phyloP scores from a whole-genome alignment of 1,140 invertebrate species.

The Zaprionus lachaisei region DNA sequence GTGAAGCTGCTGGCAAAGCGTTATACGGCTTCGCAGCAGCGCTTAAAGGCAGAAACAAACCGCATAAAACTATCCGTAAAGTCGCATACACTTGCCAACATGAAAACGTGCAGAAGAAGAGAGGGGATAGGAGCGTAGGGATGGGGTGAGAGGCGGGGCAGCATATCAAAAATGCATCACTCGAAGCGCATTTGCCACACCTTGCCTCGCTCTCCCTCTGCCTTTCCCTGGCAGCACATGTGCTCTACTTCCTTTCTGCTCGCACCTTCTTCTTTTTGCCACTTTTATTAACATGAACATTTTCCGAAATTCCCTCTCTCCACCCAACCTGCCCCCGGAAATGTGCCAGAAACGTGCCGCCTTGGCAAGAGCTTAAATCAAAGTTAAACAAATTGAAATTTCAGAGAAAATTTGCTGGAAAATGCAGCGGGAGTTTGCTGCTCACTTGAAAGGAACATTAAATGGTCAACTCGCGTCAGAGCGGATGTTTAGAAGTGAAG shows the following conservation, averaged over 20 bases:
- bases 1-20: background rate
- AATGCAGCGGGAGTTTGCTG: background rate
- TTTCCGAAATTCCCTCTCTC: slow-evolving; percentile 2
- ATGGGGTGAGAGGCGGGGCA: background rate
- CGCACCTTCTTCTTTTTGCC: background rate
- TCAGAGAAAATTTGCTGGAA: slow-evolving; percentile 5
- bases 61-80: background rate
- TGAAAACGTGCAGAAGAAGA: background rate
- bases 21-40: background rate
- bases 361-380: slow-evolving; percentile 1
- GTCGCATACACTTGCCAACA: background rate
- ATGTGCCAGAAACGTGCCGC: slow-evolving; percentile 31
- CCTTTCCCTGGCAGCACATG: background rate
- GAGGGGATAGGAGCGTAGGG: too few relatives aligned
- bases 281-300: slow-evolving; percentile 29
- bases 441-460: slow-evolving; percentile 45
- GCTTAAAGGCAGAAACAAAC: background rate
- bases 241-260: slow-evolving; percentile 18
- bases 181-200: slow-evolving; percentile 34
- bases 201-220: background rate
- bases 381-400: slow-evolving; percentile 35
- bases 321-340: background rate
- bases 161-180: slow-evolving; percentile 50
- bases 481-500: slow-evolving; percentile 59
- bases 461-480: slow-evolving; percentile 40